Conservation (phyloP, 2,888 invertebrate genomes). For the Tipula vernalis region DNA sequence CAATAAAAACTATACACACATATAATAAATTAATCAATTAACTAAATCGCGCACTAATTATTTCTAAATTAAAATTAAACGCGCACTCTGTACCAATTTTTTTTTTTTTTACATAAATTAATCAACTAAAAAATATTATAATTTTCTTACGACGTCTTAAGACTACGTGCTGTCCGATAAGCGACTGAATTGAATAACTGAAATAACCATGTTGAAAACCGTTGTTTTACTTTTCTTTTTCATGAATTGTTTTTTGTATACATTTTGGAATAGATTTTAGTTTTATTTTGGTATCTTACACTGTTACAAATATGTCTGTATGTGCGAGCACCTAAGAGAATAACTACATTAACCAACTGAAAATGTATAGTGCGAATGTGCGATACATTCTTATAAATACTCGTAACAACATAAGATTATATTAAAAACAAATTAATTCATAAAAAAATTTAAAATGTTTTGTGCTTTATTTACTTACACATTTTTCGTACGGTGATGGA, state of each 20-base stretch:
- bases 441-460: not conserved
- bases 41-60: not conserved
- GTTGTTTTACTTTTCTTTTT: not conserved
- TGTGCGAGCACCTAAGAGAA: not conserved
- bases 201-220: not conserved
- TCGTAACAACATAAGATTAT: not conserved
- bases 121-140: not conserved
- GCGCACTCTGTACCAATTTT: not conserved
- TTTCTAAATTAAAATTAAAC: not conserved
- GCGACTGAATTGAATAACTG: not conserved
- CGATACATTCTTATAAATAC: not conserved
- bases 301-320: not conserved
- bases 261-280: not conserved
- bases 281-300: not conserved
- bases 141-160: not conserved
- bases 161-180: not conserved
- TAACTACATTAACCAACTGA: not conserved
- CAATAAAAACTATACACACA: not conserved
- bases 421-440: not conserved
- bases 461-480: not conserved
- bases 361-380: not conserved
- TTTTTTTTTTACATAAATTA: not conserved
- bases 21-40: not conserved
- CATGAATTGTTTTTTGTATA: not conserved
- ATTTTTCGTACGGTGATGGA: not conserved